Evolutionary conservation across 2,797 vertebrate species (phyloP), one percentile per base, ranked within the genome.

Genomic region (Acipenser oxyrinchus): DNA sequence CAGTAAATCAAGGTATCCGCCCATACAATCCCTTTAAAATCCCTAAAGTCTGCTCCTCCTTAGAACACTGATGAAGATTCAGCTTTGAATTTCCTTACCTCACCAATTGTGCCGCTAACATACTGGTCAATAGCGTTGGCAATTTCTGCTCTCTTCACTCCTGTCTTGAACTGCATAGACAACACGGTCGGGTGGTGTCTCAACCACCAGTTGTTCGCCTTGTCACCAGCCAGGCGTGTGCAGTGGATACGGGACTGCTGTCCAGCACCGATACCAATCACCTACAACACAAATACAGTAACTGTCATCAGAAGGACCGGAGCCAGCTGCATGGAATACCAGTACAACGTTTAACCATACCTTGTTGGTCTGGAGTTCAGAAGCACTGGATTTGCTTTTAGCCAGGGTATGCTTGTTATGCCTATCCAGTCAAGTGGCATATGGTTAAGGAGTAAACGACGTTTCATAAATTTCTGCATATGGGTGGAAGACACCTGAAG

Each of bases 231-330:
- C 79, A 99, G 87, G 0, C 96, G 92, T 0, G 91, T 98, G 83
- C 97, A 99, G 82, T 99, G 96, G 82, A 99, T 99, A 10, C 97
- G 91, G 55, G 97, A 99, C 84, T 99, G 97, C 82, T 98, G 96
- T 4, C 97, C 97, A 0, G 97, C 96, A 0, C 97, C 97, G 0
- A 99, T 97, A 10, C 97, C 97, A 6, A 99, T 89, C 6, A 99
- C 95, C 97, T 99, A 78, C 2, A 60, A 63, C 5, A 62, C 0
- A 64, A 0, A 68, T 0, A 11, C 8, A 9, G 4, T 3, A 37
- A 37, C n/a, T 37, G 23, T 37, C 23, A 37, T 37, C 3, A 2
- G 8, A 49, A 61, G 23, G 57, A n/a, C 2, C 0, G 0, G 62
- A 8, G 51, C 51, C 23, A 37, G 52, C 1, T 0, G 12, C 10